Conservation (phyloP, 2,113 vertebrate genomes). For the Phrynocephalus versicolor region DNA sequence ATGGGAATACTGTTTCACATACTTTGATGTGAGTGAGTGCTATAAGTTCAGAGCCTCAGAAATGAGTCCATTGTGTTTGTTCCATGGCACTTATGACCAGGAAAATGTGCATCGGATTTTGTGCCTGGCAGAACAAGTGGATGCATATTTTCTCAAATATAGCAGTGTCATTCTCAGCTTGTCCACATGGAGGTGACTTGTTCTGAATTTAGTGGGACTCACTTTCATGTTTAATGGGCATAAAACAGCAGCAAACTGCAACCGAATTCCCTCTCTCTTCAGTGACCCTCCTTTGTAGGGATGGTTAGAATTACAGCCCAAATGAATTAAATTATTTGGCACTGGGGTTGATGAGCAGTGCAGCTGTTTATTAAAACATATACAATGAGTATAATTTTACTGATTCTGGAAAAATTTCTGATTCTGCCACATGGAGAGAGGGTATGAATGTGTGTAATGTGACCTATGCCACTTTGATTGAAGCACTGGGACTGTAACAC, state of each 20-base stretch:
- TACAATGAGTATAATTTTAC: no score
- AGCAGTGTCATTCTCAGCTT: not conserved
- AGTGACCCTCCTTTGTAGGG: not conserved
- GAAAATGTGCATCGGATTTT: not conserved
- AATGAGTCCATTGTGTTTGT: not conserved
- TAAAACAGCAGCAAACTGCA: not conserved
- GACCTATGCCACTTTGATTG: no score
- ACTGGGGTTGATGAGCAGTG: not conserved
- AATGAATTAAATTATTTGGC: not conserved
- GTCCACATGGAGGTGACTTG: not conserved
- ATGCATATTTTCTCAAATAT: not conserved
- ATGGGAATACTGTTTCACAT: no score
- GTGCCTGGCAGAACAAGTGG: not conserved
- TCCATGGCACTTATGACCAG: not conserved
- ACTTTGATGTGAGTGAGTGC: not conserved
- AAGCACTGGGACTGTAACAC: no score
- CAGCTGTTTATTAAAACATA: no score
- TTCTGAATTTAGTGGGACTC: not conserved
- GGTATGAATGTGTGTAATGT: no score
- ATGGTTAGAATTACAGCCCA: not conserved
- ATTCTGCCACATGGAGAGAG: no score
- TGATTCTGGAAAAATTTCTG: not conserved
- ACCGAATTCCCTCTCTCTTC: not conserved
- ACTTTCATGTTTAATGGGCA: not conserved
- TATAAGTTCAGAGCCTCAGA: not conserved